Percentiles rank a stretch among this genome's conserved stretches.
These are phyloP conservation scores for Agrotis exclamationis DNA, from an alignment of 2,888 invertebrate genomes.

Conservation along the genomic window DNA sequence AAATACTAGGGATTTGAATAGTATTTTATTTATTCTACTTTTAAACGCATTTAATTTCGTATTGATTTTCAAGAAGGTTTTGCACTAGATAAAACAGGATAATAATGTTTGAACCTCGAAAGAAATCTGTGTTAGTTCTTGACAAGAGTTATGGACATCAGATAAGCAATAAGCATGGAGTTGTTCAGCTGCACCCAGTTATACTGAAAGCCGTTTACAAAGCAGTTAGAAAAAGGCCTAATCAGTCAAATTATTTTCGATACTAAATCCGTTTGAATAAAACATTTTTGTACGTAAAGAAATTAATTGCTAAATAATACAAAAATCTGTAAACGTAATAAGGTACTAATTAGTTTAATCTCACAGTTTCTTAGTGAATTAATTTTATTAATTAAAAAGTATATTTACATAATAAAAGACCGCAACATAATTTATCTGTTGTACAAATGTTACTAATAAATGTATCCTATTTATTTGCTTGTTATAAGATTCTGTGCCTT, in stretches of 20 bases:
- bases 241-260: background rate
- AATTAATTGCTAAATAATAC: background rate
- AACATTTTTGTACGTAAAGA: background rate
- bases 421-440: background rate
- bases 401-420: background rate
- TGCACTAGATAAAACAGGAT: no score
- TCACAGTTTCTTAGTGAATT: background rate
- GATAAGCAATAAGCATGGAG: no score
- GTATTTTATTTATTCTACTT: no score
- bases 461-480: constrained; percentile 16
- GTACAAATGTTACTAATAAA: constrained; percentile 22
- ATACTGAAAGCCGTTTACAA: no score
- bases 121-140: no score
- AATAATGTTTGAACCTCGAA: no score
- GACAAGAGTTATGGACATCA: no score
- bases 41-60: background rate
- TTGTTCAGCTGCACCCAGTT: background rate
- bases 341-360: constrained; percentile 2
- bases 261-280: background rate
- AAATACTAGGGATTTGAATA: no score
- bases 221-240: background rate
- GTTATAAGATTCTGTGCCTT: constrained; percentile 44
- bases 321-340: background rate
- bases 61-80: constrained; percentile 69
- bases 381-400: background rate